phyloP scores from a whole-genome alignment of 2,888 invertebrate species.

The Torymus auratus region DNA sequence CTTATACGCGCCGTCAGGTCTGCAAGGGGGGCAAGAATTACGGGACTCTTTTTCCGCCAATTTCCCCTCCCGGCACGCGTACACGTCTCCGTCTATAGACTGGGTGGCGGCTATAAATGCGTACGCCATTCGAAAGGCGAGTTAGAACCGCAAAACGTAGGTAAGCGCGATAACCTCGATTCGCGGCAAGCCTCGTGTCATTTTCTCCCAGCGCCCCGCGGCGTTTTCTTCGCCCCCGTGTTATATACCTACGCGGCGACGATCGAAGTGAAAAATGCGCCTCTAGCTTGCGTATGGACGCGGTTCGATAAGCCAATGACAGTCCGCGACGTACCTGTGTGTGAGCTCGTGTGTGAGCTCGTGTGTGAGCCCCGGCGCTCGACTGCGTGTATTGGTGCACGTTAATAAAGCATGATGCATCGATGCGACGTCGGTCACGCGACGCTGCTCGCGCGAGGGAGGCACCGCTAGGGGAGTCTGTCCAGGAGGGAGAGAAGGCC shows the following conservation, averaged over 20 bases:
- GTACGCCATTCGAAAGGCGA: too few species aligned
- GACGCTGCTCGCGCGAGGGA: not conserved
- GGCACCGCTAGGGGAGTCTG: not conserved
- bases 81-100: too few species aligned
- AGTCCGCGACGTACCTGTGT: not conserved
- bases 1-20: too few species aligned
- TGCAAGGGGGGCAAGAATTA: too few species aligned
- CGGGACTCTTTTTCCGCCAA: too few species aligned
- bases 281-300: not conserved
- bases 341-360: not conserved
- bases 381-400: not conserved
- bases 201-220: not conserved
- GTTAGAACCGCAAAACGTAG: conserved; percentile 16
- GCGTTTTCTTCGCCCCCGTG: not conserved
- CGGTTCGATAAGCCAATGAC: conserved; percentile 49
- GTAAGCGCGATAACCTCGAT: conserved; percentile 43
- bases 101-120: too few species aligned
- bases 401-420: conserved; percentile 54
- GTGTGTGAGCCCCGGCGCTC: not conserved
- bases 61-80: too few species aligned
- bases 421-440: conserved; percentile 44
- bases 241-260: not conserved
- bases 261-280: conserved; percentile 28
- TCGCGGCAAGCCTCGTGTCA: not conserved
- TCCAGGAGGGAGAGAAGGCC: not conserved